Base-by-base conservation (phyloP, 2,113 vertebrate species). In the Megaceryle maxima region DNA sequence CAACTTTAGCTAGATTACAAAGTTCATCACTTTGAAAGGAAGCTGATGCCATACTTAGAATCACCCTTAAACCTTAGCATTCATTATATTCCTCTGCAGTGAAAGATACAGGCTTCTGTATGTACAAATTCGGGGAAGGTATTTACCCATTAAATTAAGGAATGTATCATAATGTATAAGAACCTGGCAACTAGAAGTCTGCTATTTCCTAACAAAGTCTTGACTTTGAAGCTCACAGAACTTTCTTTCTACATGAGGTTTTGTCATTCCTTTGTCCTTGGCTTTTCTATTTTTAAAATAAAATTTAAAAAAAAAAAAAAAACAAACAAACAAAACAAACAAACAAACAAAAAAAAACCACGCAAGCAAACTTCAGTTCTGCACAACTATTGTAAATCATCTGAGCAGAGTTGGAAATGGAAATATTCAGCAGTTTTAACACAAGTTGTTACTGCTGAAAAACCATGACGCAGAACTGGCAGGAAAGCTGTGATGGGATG, bases 21-120 rank as follows among this genome's bases (percentile, higher is more conserved):
- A 95, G 84, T 90, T 80, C 37, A 92, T 91, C 87, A 91, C 67
- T 90, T 77, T 88, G 84, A 96, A 94, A 86, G 78, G 55, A 95
- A 90, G 78, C n/a, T 91, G 67, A 85, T 80, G 20, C 6, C 3
- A 1, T 63, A 80, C 14, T 85, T 83, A 76, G 2, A 74, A 80
- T 35, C 53, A 51, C 35, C 44, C 31, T 21, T 19, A 70, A 41
- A 48, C 14, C 44, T 48, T 29, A 78, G 35, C 35, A 75, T 60
- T 75, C 35, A 75, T 64, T 75, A 48, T 24, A 48, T 21, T 74
- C 31, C 72, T 62, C 70, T 67, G 60, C 5, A 1, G 56, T 64
- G 69, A 92, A 81, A 78, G 39, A 22, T 51, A 51, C 0, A 2
- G 24, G 31, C 10, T 91, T 16, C 57, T 72, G 31, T 37, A 48